phyloP scores from a whole-genome alignment of 2,797 vertebrate species.

The Crocodylus rhombifer region DNA sequence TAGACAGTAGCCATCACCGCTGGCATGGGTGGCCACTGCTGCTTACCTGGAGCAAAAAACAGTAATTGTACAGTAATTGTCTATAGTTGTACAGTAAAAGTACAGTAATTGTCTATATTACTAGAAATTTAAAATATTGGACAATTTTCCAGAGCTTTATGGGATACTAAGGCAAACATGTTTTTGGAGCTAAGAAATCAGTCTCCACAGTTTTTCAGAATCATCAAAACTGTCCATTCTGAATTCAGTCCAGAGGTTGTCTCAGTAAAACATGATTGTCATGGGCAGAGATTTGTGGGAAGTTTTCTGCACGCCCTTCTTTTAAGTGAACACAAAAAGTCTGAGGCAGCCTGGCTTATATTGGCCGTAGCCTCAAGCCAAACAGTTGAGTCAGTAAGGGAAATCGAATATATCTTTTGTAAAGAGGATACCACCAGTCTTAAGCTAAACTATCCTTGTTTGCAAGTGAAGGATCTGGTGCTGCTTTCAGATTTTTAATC shows the following conservation, averaged over 20 bases:
- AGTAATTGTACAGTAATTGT: neutral
- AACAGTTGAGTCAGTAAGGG: conserved; percentile 5
- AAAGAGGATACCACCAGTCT: conserved; percentile 70
- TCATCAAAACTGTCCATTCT: neutral
- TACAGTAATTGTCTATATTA: neutral
- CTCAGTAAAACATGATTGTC: neutral
- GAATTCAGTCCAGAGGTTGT: neutral
- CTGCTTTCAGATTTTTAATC: conserved; percentile 82
- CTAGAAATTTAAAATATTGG: neutral
- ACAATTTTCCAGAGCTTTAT: neutral
- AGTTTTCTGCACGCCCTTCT: neutral
- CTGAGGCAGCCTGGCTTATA: conserved; percentile 38
- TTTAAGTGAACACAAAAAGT: neutral
- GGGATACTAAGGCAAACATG: neutral
- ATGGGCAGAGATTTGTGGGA: neutral
- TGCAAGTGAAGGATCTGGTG: conserved; percentile 86
- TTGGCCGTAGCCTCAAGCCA: conserved; percentile 30
- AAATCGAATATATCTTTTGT: neutral
- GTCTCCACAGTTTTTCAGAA: neutral
- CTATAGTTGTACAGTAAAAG: neutral
- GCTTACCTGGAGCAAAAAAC: too few species aligned
- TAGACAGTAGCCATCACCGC: too few species aligned
- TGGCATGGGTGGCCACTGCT: too few species aligned
- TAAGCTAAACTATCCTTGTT: conserved; percentile 77
- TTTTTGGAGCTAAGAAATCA: neutral